Base-by-base conservation (phyloP, 92 coral and sea anemone genomes). In the Scolanthus callimorphus region DNA sequence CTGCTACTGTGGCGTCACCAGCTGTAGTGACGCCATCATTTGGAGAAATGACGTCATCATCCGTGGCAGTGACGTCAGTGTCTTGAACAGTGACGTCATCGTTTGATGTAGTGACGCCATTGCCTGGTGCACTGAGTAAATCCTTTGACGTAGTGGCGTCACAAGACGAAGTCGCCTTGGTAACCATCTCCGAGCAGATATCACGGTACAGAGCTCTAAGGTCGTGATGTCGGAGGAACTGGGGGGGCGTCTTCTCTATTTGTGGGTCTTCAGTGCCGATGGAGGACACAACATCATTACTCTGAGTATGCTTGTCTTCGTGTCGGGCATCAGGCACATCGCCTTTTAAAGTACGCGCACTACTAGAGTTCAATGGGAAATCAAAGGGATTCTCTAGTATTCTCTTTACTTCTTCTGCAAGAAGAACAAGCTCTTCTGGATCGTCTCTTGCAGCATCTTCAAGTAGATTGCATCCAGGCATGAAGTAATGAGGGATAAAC, bases 391-490 rank as follows among this genome's bases (percentile, higher is more conserved):
- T 59, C 34, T 60, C 59, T 38, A 31, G 38, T 20, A 87, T 73
- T 43, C 70, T 75, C 45, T 67, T 53, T 20, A 64, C 59, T 55
- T 77, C 67, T 2, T 17, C 50, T n/a, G 66, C 79, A 59, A 82
- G 44, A 21, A 6, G 54, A 24, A 53, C 73, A 30, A 87, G 62
- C 25, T 56, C 54, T n/a, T 68, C 52, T 19, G 73, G 73, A 50
- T 67, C 20, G 53, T 73, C 77, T 19, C 43, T 57, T 9, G 53
- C 71, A 4, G 76, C 85, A 21, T 46, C 51, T 24, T 72, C 71
- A 30, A 87, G 66, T 37, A 87, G 57, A 43, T 87, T 87, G 57
- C 47, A 72, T n/a, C 79, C 65, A 0, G 76, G 67, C 43, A 87
- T 67, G 37, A 82, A 87, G 66, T 29, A 87, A 30, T 76, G 89